Base-by-base conservation (phyloP, 2,113 vertebrate species). In the Psilopogon haemacephalus region DNA sequence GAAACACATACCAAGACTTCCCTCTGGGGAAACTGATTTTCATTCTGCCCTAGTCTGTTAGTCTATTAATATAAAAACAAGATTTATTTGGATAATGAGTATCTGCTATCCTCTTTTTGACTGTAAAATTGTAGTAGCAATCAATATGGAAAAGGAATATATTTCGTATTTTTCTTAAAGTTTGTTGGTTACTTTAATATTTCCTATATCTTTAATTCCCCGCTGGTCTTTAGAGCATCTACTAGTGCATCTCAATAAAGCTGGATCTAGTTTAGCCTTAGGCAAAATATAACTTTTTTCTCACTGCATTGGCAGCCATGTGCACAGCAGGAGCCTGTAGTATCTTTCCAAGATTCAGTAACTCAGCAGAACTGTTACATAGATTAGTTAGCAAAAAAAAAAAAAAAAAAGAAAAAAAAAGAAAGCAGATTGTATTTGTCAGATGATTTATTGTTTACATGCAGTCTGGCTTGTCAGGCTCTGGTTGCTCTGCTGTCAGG, bases 371-470 rank as follows among this genome's bases (percentile, higher is more conserved):
- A 44, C 52, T 82, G 75, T 80, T 71, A 42, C 42, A 85, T 37
- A 84, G 85, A 94, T 93, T 86, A 90, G 83, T 76, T 90, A 95
- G 71, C 48, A 86, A 81, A 95, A 85, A 90, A 19, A 67, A 92
- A 92, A 87, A 85, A 90, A 19, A 67, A 92, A 92, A 87, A n/a
- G n/a, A n/a, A n/a, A n/a, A n/a, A n/a, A n/a, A 85, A 90, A 19
- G 70, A 92, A 92, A 87, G 60, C 82, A 89, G 69, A 90, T 88
- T 95, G 84, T 76, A 79, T 95, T 95, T 93, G 60, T 92, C 90
- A 93, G 95, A 88, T 76, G 76, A 92, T 88, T 91, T 84, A 91
- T 92, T 93, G 78, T 83, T 90, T 93, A 37, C 62, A 59, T 55
- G 71, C 7, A 88, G 62, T 50, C 58, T 78, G 35, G 72, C 15